Evolutionary conservation across 92 coral and sea anemone species (phyloP).

Genomic region (Anthopleura xanthogrammica): DNA sequence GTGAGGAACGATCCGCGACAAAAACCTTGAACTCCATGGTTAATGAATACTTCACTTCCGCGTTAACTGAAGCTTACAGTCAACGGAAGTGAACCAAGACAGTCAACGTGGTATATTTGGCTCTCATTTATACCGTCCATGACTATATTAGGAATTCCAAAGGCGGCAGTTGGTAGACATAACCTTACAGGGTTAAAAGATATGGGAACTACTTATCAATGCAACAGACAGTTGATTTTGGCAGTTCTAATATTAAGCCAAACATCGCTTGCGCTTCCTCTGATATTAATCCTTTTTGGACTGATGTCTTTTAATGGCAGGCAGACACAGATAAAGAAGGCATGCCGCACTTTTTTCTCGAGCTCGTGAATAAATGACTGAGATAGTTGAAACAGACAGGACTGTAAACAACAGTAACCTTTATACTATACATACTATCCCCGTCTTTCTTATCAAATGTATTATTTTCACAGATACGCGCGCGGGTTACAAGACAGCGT

Average conservation of each 20-base stretch:
- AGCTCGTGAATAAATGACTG: neutral
- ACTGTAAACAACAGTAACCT: neutral
- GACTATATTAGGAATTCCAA: neutral
- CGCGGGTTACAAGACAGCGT: neutral
- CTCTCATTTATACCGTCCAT: neutral
- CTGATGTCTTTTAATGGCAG: neutral
- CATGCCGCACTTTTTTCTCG: neutral
- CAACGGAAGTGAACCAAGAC: neutral
- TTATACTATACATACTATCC: neutral
- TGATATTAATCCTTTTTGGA: neutral
- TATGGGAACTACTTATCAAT: neutral
- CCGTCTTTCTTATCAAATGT: neutral
- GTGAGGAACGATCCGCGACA: no score
- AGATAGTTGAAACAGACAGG: neutral
- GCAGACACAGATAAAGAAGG: neutral
- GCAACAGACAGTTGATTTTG: neutral
- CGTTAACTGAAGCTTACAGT: neutral
- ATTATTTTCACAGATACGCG: neutral
- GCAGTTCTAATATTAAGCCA: neutral
- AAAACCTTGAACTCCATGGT: neutral
- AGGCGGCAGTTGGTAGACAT: neutral
- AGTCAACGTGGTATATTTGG: neutral
- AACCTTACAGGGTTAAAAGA: neutral
- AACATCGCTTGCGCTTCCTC: neutral
- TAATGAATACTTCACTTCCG: slow-evolving; percentile 4